Percentiles rank a stretch among this genome's conserved stretches.
phyloP scores from a whole-genome alignment of 2,797 vertebrate genomes.

The Silurus lanzhouensis region DNA sequence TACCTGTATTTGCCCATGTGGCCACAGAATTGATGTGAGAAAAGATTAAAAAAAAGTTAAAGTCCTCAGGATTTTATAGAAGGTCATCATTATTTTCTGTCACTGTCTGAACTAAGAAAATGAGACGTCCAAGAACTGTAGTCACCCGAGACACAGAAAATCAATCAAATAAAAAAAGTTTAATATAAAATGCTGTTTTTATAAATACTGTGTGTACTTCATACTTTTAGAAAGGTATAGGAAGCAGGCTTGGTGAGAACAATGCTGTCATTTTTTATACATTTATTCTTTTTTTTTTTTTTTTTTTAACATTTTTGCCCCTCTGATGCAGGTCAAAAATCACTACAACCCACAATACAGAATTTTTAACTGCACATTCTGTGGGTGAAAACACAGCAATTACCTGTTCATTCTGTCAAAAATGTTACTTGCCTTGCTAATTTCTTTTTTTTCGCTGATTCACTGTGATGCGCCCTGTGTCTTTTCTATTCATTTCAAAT shows the following conservation, averaged over 20 bases:
- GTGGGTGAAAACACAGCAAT: not conserved
- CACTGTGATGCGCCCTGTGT: not conserved
- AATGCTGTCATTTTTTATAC: not conserved
- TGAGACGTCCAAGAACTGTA: not conserved
- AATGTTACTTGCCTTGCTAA: too few species aligned
- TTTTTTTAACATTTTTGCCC: not conserved
- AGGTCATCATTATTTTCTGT: slow-evolving; percentile 1
- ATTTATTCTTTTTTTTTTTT: not conserved
- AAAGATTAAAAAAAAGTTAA: not conserved
- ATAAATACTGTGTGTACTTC: not conserved
- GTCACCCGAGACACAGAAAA: not conserved
- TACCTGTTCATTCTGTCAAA: not conserved
- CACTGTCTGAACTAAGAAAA: not conserved
- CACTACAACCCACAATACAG: not conserved
- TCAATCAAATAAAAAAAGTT: not conserved
- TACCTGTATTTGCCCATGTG: not conserved
- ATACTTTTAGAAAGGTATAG: not conserved
- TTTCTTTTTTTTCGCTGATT: too few species aligned
- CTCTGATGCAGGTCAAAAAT: not conserved
- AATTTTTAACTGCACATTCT: not conserved
- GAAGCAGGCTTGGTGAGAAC: not conserved
- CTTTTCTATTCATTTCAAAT: not conserved
- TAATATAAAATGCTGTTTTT: too few species aligned
- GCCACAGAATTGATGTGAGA: not conserved
- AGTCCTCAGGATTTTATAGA: not conserved